Conservation (phyloP, 2,797 vertebrate species). For the Diplodus sargus region DNA sequence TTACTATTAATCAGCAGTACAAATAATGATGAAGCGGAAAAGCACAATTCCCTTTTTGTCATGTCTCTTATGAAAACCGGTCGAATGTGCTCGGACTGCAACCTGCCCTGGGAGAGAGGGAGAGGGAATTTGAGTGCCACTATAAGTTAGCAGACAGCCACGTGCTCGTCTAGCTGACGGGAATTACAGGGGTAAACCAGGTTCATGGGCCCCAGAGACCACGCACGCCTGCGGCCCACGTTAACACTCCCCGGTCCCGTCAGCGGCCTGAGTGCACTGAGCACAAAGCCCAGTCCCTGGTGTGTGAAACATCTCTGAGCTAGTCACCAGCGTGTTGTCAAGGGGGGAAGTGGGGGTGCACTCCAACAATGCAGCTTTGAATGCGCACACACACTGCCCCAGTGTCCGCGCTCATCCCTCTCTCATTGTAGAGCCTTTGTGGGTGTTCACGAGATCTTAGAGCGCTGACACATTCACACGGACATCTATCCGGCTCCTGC, state of each 20-base stretch:
- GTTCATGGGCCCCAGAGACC: slow-evolving; percentile 61
- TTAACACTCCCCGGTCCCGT: slow-evolving; percentile 47
- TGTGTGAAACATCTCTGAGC: slow-evolving; percentile 76
- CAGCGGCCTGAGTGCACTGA: slow-evolving; percentile 54
- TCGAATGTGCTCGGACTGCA: slow-evolving; percentile 34
- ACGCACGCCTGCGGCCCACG: slow-evolving; percentile 34
- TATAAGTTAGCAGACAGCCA: slow-evolving; percentile 67
- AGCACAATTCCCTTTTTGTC: slow-evolving; percentile 46
- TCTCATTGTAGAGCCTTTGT: slow-evolving; percentile 84
- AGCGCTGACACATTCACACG: slow-evolving; percentile 84
- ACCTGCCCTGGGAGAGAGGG: slow-evolving; percentile 26
- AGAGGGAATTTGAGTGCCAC: slow-evolving; percentile 48
- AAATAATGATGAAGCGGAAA: slow-evolving; percentile 60
- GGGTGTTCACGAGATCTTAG: slow-evolving; percentile 80
- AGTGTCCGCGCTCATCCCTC: slow-evolving; percentile 83
- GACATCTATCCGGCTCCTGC: slow-evolving; percentile 80
- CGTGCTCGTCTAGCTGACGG: slow-evolving; percentile 62
- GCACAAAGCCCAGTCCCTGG: slow-evolving; percentile 69
- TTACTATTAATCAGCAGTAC: slow-evolving; percentile 69
- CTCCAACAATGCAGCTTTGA: slow-evolving; percentile 86
- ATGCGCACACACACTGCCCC: slow-evolving; percentile 77
- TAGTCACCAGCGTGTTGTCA: slow-evolving; percentile 78
- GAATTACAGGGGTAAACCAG: slow-evolving; percentile 58
- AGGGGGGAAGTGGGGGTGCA: slow-evolving; percentile 73
- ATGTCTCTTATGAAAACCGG: slow-evolving; percentile 42